Base-by-base conservation (phyloP, 2,888 invertebrate species). In the Diarsia mendica region DNA sequence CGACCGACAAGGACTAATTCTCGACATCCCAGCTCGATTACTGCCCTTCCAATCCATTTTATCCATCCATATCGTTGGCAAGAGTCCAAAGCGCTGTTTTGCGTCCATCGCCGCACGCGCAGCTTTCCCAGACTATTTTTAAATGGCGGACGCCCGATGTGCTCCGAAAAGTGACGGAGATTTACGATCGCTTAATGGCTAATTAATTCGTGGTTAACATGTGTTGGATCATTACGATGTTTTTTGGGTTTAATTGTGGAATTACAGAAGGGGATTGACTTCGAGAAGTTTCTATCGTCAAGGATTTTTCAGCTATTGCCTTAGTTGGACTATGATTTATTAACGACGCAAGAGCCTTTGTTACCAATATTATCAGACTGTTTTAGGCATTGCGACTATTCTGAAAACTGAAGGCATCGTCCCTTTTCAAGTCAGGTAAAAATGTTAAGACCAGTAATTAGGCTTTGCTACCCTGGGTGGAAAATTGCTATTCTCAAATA, bases 101-200 rank as follows among this genome's bases (percentile, higher is more conserved):
- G 88, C 90, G 83, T 92, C 92, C 90, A 88, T 92, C 91, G 87
- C 69, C 90, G 85, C 85, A 84, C 86, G 85, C 83, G 83, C 87
- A 76, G 70, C 82, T 88, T 87, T 87, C 90, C 87, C 87, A 77
- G 81, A 86, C 88, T 92, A 92, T 91, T 90, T 92, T 89, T 90
- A 90, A 79, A 85, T 81, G 79, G 83, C 83, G 77, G 77, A 80
- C 84, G 80, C 85, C 75, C 88, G 87, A 87, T 79, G 81, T 85
- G 84, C 83, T 81, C 88, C 89, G 83, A 88, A 89, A 87, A 85
- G 85, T 84, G 85, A 83, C 88, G 78, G 84, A 87, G 89, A 92
- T 91, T 92, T 92, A 94, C 90, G 91, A 90, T 80, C 87, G 81
- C 84, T 88, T 92, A 93, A 92, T 92, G 88, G 89, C 84, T 90